Percentiles rank a stretch among this genome's conserved stretches.
Evolutionary conservation across 2,888 invertebrate genomes (phyloP).

Genomic region (Aspidiotus rigidus): DNA sequence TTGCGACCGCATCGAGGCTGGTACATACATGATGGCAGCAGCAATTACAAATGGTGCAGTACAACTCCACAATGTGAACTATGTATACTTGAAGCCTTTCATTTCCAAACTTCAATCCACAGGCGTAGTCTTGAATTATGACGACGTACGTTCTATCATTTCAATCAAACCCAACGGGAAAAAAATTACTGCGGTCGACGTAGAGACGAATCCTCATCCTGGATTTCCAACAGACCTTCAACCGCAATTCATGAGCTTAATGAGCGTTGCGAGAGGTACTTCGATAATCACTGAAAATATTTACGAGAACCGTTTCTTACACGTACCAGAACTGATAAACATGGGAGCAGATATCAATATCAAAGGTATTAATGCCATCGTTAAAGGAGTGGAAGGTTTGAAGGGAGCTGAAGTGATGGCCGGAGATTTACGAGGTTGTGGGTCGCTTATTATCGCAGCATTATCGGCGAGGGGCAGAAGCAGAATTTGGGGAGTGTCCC

Average conservation of each 20-base stretch:
- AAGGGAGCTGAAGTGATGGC: conserved; percentile 28
- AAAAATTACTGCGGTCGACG: background rate
- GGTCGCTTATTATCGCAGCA: conserved; percentile 31
- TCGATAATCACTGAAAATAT: conserved; percentile 30
- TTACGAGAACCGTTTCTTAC: conserved; percentile 36
- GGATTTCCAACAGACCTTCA: conserved; percentile 31
- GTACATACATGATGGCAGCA: conserved; percentile 10
- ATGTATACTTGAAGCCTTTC: background rate
- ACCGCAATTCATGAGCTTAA: conserved; percentile 16
- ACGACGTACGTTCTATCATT: background rate
- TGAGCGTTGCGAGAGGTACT: conserved; percentile 12
- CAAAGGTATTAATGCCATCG: conserved; percentile 24
- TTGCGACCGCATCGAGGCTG: conserved; percentile 17
- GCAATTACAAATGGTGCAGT: conserved; percentile 13
- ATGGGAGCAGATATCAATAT: conserved; percentile 31
- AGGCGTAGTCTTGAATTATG: conserved; percentile 2
- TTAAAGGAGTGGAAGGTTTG: background rate
- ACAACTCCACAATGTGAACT: background rate
- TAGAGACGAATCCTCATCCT: conserved; percentile 19
- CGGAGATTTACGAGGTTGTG: conserved; percentile 34
- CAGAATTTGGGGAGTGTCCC: conserved; percentile 1
- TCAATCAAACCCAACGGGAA: no score
- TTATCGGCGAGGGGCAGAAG: conserved; percentile 15
- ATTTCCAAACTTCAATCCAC: conserved; percentile 10
- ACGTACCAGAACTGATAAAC: conserved; percentile 26